Evolutionary conservation across 2,113 vertebrate genomes (phyloP), one percentile per base, ranked within the genome.

Genomic region (Mastomys natalensis): DNA sequence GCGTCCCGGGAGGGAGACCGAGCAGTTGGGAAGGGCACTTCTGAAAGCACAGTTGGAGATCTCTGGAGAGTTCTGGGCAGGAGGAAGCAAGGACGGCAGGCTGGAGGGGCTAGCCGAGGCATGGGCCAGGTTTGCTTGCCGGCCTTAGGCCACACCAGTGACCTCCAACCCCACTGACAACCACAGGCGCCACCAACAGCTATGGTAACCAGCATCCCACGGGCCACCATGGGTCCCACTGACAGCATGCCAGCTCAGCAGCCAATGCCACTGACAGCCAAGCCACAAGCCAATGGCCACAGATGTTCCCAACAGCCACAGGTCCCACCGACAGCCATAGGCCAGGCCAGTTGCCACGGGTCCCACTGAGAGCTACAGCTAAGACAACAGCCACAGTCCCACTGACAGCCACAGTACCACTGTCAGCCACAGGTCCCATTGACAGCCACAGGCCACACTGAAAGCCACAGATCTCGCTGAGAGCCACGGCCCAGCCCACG

Each of bases 11-110:
- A 64, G 68, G 98, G 98, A 40, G 6, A 98, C 96, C 7, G 58
- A 34, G 97, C 87, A 97, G 97, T 78, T 76, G 58, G 97, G 88
- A 98, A 98, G 93, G 98, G 97, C 98, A 99, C 99, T 98, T 99
- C 98, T 98, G 96, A 98, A 98, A 98, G 99, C 99, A 99, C 99
- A 98, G 98, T 98, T 97, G 97, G 97, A 98, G 98, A 98, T 96
- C 98, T 98, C 98, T 98, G 96, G 98, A 93, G 96, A 45, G 95
- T 87, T 95, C 96, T 89, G 85, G 95, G 98, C 95, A 93, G 96
- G 97, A 95, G 98, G 97, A 93, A 97, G 98, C 94, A 7, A 17
- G 81, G 77, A 8, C 15, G 0, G 85, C 13, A 1, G 86, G 43
- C 58, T 0, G 6, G 37, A 21, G 31, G 74, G 77, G 2, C 37